Conservation (phyloP, 2,888 invertebrate species). For the Teleiodes luculella region DNA sequence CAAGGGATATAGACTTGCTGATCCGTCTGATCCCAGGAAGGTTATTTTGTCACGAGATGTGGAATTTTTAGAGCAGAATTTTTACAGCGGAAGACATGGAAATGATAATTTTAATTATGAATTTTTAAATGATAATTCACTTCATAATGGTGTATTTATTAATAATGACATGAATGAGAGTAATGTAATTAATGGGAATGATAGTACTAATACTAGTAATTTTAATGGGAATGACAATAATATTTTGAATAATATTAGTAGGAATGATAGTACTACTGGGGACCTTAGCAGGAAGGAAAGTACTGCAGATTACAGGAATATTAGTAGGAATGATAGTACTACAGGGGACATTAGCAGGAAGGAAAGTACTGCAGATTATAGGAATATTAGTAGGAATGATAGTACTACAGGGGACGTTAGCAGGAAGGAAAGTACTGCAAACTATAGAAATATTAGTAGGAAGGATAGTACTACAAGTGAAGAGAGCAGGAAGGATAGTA, state of each 20-base stretch:
- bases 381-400: no score
- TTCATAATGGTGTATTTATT: neutral
- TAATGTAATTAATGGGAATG: no score
- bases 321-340: no score
- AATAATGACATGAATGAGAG: neutral
- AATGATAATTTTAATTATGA: neutral
- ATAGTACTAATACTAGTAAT: neutral
- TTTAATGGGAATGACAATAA: neutral
- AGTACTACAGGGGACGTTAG: no score
- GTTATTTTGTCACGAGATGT: neutral
- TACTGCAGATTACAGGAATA: no score
- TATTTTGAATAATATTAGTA: conserved; percentile 2
- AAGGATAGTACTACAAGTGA: neutral
- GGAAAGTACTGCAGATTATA: neutral
- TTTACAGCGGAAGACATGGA: neutral
- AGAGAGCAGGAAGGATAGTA: no score
- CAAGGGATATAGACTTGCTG: conserved; percentile 17
- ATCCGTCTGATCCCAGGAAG: neutral
- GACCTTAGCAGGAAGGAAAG: no score
- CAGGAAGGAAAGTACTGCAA: no score
- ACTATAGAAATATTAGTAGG: neutral
- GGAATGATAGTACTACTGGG: no score
- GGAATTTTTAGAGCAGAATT: neutral
- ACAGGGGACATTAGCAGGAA: neutral
- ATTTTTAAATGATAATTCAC: neutral